These are phyloP conservation scores for Lepetodrilus schrolli DNA, from an alignment of 2,888 invertebrate species.

Conservation along the genomic window DNA sequence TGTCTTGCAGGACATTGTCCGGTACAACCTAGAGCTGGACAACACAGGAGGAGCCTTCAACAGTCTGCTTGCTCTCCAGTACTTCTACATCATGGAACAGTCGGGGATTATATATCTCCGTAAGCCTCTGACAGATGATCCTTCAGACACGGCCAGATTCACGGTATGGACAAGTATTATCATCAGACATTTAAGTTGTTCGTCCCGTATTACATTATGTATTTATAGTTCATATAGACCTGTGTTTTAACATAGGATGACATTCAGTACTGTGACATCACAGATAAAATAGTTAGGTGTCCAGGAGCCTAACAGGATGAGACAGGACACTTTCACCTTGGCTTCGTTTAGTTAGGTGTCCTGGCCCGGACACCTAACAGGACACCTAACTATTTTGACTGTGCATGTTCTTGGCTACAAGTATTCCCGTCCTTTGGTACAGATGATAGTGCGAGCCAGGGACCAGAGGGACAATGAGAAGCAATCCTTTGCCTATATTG, in stretches of 20 bases:
- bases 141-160: slow-evolving; percentile 38
- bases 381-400: neutral
- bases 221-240: neutral
- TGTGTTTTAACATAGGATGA: neutral
- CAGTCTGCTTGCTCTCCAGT: slow-evolving; percentile 53
- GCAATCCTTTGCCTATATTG: slow-evolving; percentile 52
- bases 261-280: too few species aligned
- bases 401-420: neutral
- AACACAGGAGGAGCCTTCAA: slow-evolving; percentile 38
- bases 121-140: slow-evolving; percentile 54
- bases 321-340: too few species aligned
- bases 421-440: neutral
- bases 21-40: slow-evolving; percentile 49
- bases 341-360: too few species aligned
- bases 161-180: slow-evolving; percentile 37
- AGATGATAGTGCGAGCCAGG: slow-evolving; percentile 55
- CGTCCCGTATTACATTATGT: neutral
- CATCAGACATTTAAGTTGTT: neutral
- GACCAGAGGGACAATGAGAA: slow-evolving; percentile 50
- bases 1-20: slow-evolving; percentile 50
- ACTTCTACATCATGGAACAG: slow-evolving; percentile 65
- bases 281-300: too few species aligned
- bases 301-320: too few species aligned
- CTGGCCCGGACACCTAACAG: too few species aligned
- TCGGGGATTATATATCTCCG: slow-evolving; percentile 63